Conservation (phyloP, 2,888 invertebrate species). For the Xestia xanthographa region DNA sequence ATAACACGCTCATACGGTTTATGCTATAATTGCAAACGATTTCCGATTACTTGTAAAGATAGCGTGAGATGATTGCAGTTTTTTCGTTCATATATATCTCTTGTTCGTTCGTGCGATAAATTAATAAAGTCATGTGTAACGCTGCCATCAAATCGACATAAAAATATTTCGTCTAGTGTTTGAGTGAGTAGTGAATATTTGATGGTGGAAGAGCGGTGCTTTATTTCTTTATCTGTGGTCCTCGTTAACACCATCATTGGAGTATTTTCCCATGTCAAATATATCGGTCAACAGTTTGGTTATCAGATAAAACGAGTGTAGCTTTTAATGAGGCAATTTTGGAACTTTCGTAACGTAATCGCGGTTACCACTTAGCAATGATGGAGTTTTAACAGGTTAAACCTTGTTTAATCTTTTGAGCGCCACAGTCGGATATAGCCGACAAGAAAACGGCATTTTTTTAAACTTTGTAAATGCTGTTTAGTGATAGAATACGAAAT, state of each 20-base stretch:
- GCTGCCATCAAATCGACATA: conserved; percentile 32
- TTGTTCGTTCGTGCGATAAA: conserved; percentile 57
- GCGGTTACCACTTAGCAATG: not conserved
- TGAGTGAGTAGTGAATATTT: conserved; percentile 21
- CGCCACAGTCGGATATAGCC: too few species aligned
- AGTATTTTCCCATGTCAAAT: not conserved
- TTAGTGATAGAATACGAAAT: too few species aligned
- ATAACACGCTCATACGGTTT: conserved; percentile 53
- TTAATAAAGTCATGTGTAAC: conserved; percentile 46
- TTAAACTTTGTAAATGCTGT: too few species aligned
- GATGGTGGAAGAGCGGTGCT: not conserved
- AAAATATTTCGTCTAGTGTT: conserved; percentile 41
- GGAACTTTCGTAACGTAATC: not conserved
- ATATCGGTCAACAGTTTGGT: not conserved
- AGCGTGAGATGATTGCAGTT: conserved; percentile 61
- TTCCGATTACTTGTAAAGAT: conserved; percentile 64
- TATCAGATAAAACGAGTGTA: conserved; percentile 37
- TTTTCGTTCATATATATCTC: conserved; percentile 46
- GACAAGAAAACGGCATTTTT: too few species aligned
- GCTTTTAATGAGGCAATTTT: conserved; percentile 5
- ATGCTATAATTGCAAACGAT: conserved; percentile 61
- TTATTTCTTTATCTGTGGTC: not conserved
- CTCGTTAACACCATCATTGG: not conserved
- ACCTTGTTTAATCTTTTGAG: not conserved
- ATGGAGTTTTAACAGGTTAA: too few species aligned